Conservation (phyloP, 2,888 invertebrate genomes). For the Crossocerus cetratus region DNA sequence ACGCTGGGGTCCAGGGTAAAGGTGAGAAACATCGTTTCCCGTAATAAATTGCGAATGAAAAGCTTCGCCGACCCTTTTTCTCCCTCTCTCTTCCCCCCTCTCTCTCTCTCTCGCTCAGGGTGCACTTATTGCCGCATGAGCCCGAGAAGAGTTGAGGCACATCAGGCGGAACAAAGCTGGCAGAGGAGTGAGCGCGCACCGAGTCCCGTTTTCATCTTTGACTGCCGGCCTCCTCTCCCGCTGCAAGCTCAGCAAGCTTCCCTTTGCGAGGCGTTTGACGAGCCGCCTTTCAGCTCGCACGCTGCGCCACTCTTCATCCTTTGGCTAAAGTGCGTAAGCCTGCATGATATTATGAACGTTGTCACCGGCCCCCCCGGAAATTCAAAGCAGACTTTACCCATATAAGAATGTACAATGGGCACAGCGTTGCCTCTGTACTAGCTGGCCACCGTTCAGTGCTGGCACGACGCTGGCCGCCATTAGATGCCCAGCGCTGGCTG, state of each 20-base stretch:
- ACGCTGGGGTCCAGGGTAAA: conserved; percentile 7
- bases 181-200: conserved; percentile 4
- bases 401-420: too few relatives aligned
- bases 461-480: too few relatives aligned
- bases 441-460: too few relatives aligned
- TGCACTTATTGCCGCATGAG: background rate
- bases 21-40: conserved; percentile 38
- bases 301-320: conserved; percentile 33
- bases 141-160: conserved; percentile 13
- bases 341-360: conserved; percentile 51
- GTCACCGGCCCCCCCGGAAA: background rate
- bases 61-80: background rate
- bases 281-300: conserved; percentile 31
- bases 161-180: conserved; percentile 33
- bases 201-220: conserved; percentile 43
- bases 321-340: conserved; percentile 39
- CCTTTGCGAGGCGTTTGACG: conserved; percentile 24
- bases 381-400: too few relatives aligned
- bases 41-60: conserved; percentile 46
- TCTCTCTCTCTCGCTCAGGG: background rate
- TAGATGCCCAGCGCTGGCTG: too few relatives aligned
- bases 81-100: conserved; percentile 4
- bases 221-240: conserved; percentile 21
- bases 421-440: too few relatives aligned
- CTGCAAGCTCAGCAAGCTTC: conserved; percentile 14